A percentile compares a stretch with the other conserved stretches of the same genome.
phyloP scores from a whole-genome alignment of 2,113 vertebrate genomes.

The Ictalurus furcatus region DNA sequence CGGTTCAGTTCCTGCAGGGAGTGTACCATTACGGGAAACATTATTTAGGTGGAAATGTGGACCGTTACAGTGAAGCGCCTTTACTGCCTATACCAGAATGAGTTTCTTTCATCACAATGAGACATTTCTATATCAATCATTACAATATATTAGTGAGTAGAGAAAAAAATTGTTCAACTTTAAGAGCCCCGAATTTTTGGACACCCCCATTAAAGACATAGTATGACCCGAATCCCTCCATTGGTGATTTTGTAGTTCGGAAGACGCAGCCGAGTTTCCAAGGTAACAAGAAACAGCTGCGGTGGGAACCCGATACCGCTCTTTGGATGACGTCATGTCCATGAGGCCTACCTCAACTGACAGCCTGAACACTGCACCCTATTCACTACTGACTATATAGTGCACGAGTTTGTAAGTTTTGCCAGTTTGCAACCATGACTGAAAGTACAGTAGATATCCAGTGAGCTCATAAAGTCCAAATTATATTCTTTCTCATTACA shows the following conservation, averaged over 20 bases:
- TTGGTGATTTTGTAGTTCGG: conserved; percentile 55
- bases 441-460: not conserved
- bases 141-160: not conserved
- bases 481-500: not conserved
- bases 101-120: not conserved
- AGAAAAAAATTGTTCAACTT: not conserved
- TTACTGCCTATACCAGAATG: not conserved
- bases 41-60: not conserved
- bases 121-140: fast-evolving
- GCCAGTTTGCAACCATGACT: not conserved
- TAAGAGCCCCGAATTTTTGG: not conserved
- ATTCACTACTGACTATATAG: conserved; percentile 9
- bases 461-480: not conserved
- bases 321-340: conserved; percentile 3
- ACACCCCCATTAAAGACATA: conserved; percentile 48
- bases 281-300: conserved; percentile 42
- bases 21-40: conserved; percentile 30
- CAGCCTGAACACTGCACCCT: conserved; percentile 9
- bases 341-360: not conserved
- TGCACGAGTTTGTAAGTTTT: not conserved
- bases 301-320: not conserved
- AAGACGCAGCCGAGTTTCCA: conserved; percentile 54
- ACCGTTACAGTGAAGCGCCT: not conserved
- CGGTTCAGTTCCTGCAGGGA: conserved; percentile 51
- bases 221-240: conserved; percentile 54